phyloP scores from a whole-genome alignment of 1,140 invertebrate species.

The Sycophaga agraensis region DNA sequence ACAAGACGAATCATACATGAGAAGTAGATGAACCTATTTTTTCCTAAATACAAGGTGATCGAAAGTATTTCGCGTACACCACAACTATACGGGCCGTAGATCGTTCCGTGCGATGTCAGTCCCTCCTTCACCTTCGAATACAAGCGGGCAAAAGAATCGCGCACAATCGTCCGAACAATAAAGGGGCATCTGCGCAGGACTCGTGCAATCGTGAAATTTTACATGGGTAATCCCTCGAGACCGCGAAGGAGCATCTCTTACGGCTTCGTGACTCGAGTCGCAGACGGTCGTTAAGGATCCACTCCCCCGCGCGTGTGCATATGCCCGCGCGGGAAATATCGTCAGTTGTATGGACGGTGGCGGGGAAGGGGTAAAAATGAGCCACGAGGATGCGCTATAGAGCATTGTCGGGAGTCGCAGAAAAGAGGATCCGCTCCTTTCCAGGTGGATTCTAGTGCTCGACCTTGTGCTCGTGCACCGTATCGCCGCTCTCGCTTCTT shows the following conservation, averaged over 20 bases:
- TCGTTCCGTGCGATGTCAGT: too few species aligned
- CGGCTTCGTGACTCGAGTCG: slow-evolving; percentile 19
- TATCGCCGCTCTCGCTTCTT: too few species aligned
- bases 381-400: too few species aligned
- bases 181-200: slow-evolving; percentile 3
- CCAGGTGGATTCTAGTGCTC: slow-evolving; percentile 12
- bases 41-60: too few species aligned
- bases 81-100: too few species aligned
- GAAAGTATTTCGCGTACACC: too few species aligned
- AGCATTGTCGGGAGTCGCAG: too few species aligned
- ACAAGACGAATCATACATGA: too few species aligned
- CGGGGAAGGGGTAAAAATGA: slow-evolving; percentile 14
- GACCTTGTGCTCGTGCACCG: too few species aligned
- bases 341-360: neutral
- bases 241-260: slow-evolving; percentile 4
- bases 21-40: too few species aligned
- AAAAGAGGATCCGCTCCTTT: too few species aligned
- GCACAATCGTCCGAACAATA: slow-evolving; percentile 18
- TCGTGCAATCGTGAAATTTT: slow-evolving; percentile 27
- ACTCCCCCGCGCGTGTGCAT: slow-evolving; percentile 9
- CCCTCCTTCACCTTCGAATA: too few species aligned
- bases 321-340: slow-evolving; percentile 20
- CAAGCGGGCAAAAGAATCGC: neutral
- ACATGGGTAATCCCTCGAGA: slow-evolving; percentile 18
- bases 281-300: slow-evolving; percentile 18